A percentile compares a stretch with the other conserved stretches of the same genome.
These are phyloP conservation scores for Pao palembangensis DNA, from an alignment of 2,113 vertebrate species.

Conservation along the genomic window DNA sequence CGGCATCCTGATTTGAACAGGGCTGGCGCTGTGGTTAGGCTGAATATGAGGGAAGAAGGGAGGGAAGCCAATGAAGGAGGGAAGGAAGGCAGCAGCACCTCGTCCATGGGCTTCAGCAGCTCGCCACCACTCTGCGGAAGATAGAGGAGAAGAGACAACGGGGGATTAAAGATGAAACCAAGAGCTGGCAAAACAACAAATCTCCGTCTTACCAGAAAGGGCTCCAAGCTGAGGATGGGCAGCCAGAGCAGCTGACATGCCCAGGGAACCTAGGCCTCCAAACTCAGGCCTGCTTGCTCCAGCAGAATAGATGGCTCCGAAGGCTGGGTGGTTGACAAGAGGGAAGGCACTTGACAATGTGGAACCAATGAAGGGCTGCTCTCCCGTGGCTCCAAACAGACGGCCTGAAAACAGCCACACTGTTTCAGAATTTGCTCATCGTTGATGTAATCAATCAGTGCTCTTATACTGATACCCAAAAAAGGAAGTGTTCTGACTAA, in stretches of 20 bases:
- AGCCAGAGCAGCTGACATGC: slow-evolving; percentile 86
- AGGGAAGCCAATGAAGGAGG: slow-evolving; percentile 89
- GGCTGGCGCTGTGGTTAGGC: slow-evolving; percentile 83
- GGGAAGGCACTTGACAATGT: slow-evolving; percentile 90
- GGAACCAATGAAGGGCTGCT: slow-evolving; percentile 86
- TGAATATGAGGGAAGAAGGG: slow-evolving; percentile 88
- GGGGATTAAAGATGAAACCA: slow-evolving; percentile 7
- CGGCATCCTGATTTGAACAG: slow-evolving; percentile 83
- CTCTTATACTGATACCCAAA: too few relatives aligned
- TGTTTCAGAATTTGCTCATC: slow-evolving; percentile 34
- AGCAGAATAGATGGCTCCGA: slow-evolving; percentile 81
- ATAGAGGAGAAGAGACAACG: background rate
- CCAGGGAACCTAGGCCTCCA: slow-evolving; percentile 88
- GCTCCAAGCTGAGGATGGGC: slow-evolving; percentile 86
- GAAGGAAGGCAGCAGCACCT: slow-evolving; percentile 85
- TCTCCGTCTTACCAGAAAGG: slow-evolving; percentile 80
- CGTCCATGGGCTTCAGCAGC: slow-evolving; percentile 83
- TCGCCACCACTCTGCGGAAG: slow-evolving; percentile 91
- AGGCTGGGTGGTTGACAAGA: slow-evolving; percentile 86
- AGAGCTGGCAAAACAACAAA: slow-evolving; percentile 8
- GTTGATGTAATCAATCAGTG: too few relatives aligned
- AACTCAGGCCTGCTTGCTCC: slow-evolving; percentile 84
- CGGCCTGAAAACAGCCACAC: slow-evolving; percentile 71
- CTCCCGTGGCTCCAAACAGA: slow-evolving; percentile 84
- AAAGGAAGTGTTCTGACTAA: too few relatives aligned